phyloP scores from a whole-genome alignment of 2,888 invertebrate genomes.

The Pterostichus niger region DNA sequence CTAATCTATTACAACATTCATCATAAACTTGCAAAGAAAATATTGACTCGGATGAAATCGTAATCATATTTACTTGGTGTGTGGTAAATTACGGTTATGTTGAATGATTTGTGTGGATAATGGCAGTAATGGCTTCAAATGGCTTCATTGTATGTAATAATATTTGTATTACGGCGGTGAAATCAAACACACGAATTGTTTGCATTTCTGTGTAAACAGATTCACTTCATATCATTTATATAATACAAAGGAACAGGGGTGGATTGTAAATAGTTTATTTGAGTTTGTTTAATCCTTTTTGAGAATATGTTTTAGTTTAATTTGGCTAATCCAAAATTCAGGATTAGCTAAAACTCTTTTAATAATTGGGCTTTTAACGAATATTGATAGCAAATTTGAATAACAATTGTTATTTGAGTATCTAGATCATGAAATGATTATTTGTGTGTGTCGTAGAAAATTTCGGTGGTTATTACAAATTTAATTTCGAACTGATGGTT shows the following conservation, averaged over 20 bases:
- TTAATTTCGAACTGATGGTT: too few species aligned
- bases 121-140: background rate
- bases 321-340: too few species aligned
- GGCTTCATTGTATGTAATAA: constrained; percentile 38
- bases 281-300: too few species aligned
- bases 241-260: constrained; percentile 3
- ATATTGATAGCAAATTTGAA: too few species aligned
- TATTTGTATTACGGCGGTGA: background rate
- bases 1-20: background rate
- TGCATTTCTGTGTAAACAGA: constrained; percentile 8
- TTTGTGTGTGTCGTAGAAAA: too few species aligned
- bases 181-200: constrained; percentile 5
- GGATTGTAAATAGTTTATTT: background rate
- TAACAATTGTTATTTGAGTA: too few species aligned
- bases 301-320: too few species aligned
- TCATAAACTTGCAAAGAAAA: background rate
- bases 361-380: too few species aligned
- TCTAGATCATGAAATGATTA: too few species aligned
- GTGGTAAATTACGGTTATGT: constrained; percentile 2
- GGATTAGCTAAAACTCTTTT: too few species aligned
- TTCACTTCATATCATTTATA: constrained; percentile 10
- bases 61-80: constrained; percentile 12
- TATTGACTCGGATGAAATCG: constrained; percentile 4
- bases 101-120: constrained; percentile 6
- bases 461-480: too few species aligned